Percentiles rank a stretch among this genome's conserved stretches.
Evolutionary conservation across 2,797 vertebrate species (phyloP).

Genomic region (Sorex maritimensis): DNA sequence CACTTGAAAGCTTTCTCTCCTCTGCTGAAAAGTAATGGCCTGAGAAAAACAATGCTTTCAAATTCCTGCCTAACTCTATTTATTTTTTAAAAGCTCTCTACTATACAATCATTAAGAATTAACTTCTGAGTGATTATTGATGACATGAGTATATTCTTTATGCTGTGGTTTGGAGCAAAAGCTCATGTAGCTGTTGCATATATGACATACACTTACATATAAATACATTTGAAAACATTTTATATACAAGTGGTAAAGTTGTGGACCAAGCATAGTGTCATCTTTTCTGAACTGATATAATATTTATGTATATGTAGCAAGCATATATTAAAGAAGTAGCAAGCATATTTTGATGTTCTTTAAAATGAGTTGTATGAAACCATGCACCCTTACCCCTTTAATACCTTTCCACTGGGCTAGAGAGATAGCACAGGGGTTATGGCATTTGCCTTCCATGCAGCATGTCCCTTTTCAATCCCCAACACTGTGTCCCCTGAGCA

Average conservation of each 20-base stretch:
- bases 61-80: constrained; percentile 43
- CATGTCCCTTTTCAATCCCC: no score
- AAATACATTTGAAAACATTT: constrained; percentile 42
- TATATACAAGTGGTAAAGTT: neutral
- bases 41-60: constrained; percentile 68
- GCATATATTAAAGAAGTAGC: neutral
- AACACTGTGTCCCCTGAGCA: no score
- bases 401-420: neutral
- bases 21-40: constrained; percentile 73
- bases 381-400: constrained; percentile 45
- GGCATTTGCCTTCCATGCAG: no score
- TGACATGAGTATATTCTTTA: constrained; percentile 23
- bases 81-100: constrained; percentile 36
- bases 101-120: constrained; percentile 24
- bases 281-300: constrained; percentile 11
- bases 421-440: no score
- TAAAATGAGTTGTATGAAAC: constrained; percentile 43
- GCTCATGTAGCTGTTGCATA: neutral
- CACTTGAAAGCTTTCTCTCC: constrained; percentile 78
- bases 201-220: neutral
- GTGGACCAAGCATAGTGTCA: neutral
- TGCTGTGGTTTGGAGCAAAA: constrained; percentile 10
- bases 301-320: no score
- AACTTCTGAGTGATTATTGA: constrained; percentile 55
- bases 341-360: constrained; percentile 44